These are phyloP conservation scores for Apogon talboti DNA, from an alignment of 2,797 vertebrate species.

Conservation along the genomic window DNA sequence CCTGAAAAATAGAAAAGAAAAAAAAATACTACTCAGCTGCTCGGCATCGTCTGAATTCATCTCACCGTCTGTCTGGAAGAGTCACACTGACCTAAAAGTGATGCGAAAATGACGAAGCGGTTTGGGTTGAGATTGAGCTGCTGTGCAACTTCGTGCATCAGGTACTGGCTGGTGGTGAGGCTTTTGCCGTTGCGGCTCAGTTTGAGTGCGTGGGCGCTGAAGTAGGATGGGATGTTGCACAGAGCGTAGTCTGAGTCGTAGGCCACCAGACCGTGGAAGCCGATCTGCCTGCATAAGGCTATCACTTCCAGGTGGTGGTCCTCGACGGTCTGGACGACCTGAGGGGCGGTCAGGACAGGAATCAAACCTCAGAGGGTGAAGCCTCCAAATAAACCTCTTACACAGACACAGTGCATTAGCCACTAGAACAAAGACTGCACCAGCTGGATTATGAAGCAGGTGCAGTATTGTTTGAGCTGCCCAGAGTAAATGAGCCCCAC, in stretches of 20 bases:
- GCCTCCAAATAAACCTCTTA: constrained; percentile 18
- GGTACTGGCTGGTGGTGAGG: constrained; percentile 97
- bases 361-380: background rate
- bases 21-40: background rate
- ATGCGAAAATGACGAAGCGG: constrained; percentile 94
- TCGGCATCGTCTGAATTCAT: background rate
- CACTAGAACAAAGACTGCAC: background rate
- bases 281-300: constrained; percentile 91
- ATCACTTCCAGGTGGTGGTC: constrained; percentile 98
- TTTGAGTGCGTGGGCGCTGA: constrained; percentile 95
- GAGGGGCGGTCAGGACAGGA: constrained; percentile 22
- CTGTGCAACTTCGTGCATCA: constrained; percentile 97
- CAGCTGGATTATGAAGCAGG: background rate
- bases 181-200: constrained; percentile 97
- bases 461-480: constrained; percentile 8
- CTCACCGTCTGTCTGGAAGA: no score
- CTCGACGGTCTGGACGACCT: constrained; percentile 96
- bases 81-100: constrained; percentile 90
- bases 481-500: background rate
- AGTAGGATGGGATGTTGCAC: constrained; percentile 96
- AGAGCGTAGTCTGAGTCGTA: constrained; percentile 96
- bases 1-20: constrained; percentile 75
- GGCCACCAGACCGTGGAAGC: constrained; percentile 94
- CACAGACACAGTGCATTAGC: background rate
- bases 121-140: constrained; percentile 95